Base-by-base conservation (phyloP, 1,140 invertebrate species). In the Drosophila littoralis region DNA sequence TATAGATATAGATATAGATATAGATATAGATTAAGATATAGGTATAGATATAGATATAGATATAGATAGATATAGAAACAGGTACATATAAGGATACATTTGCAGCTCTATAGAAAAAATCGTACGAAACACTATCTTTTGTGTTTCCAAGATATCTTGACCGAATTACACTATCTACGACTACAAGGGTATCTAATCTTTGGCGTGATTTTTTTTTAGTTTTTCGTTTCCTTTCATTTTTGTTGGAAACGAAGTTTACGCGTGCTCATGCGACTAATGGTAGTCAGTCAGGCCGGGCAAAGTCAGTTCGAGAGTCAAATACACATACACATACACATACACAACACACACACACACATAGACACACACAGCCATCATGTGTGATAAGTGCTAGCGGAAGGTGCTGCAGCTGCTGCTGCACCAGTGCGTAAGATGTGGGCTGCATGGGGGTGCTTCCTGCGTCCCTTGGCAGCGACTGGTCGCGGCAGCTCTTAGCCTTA, bases 201-300 rank as follows among this genome's bases (percentile, higher is more conserved):
- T 10, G 15, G 22, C 9, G 12, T 22, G n/a, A 8, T 22, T 33
- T 7, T 33, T 51, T 35, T 51, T 17, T 6, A 3, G n/a, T 15
- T n/a, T 51, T 51, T 54, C n/a, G 13, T n/a, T 50, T 38, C 33
- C 13, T 63, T 51, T 64, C 61, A 64, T 70, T 76, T 71, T 75
- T 57, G 61, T 76, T 89, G 76, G 69, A 83, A 83, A 88, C 84
- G 83, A 86, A 86, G 83, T 86, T 86, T 88, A 83, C 84, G 83
- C 83, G 83, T 86, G 79, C 83, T 88, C 83, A 86, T 82, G 82
- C 76, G 86, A 69, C 75, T 86, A 70, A 75, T 75, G 72, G 58
- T 3, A 82, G 83, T 79, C 75, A 76, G 83, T 72, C 71, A 78
- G 79, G 59, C 79, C 83, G 68, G 61, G 57, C 12, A 60, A 60